These are phyloP conservation scores for Megaceryle torquata DNA, from an alignment of 2,113 vertebrate species.

Conservation along the genomic window DNA sequence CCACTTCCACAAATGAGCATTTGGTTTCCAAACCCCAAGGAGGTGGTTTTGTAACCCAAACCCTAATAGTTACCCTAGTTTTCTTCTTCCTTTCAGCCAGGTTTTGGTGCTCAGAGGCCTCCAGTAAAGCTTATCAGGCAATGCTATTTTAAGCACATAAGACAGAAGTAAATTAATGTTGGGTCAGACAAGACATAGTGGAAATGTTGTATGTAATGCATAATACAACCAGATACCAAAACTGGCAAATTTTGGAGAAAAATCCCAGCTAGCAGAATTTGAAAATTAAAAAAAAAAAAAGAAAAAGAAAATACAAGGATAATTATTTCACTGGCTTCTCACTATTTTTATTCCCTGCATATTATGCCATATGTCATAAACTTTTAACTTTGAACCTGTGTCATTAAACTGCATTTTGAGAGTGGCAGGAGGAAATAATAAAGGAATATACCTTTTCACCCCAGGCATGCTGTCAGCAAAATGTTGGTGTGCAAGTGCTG, in stretches of 20 bases:
- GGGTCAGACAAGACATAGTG: not conserved
- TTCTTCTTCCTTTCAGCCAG: not conserved
- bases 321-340: not conserved
- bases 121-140: not conserved
- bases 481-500: not conserved
- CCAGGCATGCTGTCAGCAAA: not conserved
- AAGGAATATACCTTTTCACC: not conserved
- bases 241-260: not conserved
- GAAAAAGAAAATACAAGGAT: not conserved
- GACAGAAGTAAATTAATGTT: not conserved
- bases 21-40: not conserved
- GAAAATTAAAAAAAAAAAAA: not conserved
- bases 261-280: not conserved
- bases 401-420: not conserved
- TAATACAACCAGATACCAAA: not conserved
- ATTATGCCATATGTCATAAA: not conserved
- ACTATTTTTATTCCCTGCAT: not conserved
- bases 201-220: not conserved
- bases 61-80: not conserved
- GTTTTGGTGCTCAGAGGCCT: not conserved
- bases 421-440: fast-evolving
- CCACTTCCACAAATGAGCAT: not conserved
- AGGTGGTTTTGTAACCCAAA: not conserved
- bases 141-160: not conserved
- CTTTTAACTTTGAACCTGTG: not conserved